Evolutionary conservation across 2,113 vertebrate species (phyloP), one percentile per base, ranked within the genome.

Genomic region (Actenoides hombroni): DNA sequence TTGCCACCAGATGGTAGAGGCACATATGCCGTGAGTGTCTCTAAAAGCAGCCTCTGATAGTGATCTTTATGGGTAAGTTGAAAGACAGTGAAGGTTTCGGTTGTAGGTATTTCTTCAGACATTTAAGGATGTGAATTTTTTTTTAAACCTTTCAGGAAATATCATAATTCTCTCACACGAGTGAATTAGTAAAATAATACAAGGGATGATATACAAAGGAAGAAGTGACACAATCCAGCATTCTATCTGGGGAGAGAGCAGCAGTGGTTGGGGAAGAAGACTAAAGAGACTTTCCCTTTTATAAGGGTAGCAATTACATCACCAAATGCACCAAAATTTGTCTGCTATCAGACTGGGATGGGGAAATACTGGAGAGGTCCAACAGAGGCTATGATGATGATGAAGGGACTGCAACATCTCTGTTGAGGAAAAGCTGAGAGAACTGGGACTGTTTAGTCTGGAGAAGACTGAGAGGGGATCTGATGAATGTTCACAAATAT

Each of bases 31-130:
- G 13, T 25, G 3, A 13, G 8, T 0, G n/a, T n/a, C 11, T 23
- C 28, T 10, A 9, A 65, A 59, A 6, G 11, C 40, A 8, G 4
- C 13, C 40, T 6, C 16, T 0, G 0, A 37, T 23, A 10, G 13
- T 0, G 5, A 7, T 19, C 10, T 26, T 13, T 9, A 3, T 33
- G 40, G 33, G 9, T 13, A 10, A 40, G 1, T 16, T 13, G 20
- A 39, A 23, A 76, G 39, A 33, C 0, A 0, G 2, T 1, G 7
- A 35, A 26, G 25, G n/a, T 31, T 48, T 23, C 54, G 2, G 46
- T 35, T 24, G 26, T 4, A 63, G 65, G 31, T 11, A 17, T 79
- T 70, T 53, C 88, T 54, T 53, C 3, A 33, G 56, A 14, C 13
- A 17, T 7, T 4, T 0, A n/a, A 63, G 18, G 60, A 25, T 26